These are phyloP conservation scores for Anoplius nigerrimus DNA, from an alignment of 2,888 invertebrate species.

Conservation along the genomic window DNA sequence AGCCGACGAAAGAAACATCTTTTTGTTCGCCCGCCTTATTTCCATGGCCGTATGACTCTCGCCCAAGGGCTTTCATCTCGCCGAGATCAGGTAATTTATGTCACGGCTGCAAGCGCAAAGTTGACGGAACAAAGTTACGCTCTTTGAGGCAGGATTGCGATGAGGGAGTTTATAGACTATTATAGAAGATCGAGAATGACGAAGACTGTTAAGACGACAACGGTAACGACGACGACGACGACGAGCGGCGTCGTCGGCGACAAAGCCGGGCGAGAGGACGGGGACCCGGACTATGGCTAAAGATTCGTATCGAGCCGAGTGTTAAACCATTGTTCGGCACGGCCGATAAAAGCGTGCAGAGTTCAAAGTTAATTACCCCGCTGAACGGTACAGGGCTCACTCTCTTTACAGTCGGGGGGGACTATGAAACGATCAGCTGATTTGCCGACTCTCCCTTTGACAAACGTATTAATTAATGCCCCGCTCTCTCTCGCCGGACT, in stretches of 20 bases:
- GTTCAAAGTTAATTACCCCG: conserved; percentile 53
- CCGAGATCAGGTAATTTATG: conserved; percentile 37
- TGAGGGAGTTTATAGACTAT: conserved; percentile 39
- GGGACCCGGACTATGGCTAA: neutral
- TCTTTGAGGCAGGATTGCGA: conserved; percentile 29
- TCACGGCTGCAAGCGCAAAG: conserved; percentile 17
- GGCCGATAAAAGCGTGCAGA: conserved; percentile 29
- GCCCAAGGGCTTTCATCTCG: neutral
- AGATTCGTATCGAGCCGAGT: conserved; percentile 1
- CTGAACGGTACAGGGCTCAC: conserved; percentile 50
- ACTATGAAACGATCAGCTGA: conserved; percentile 42
- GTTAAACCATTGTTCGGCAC: conserved; percentile 10
- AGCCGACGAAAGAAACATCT: conserved; percentile 22
- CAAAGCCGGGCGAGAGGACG: no score
- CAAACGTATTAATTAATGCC: conserved; percentile 56
- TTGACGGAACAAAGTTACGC: conserved; percentile 38
- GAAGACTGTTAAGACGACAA: conserved; percentile 17
- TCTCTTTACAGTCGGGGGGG: conserved; percentile 51
- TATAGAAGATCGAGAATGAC: conserved; percentile 13
- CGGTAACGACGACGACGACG: conserved; percentile 25
- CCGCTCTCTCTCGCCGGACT: conserved; percentile 8
- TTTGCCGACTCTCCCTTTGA: conserved; percentile 31
- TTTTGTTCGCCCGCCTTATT: conserved; percentile 40
- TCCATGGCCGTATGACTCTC: conserved; percentile 6
- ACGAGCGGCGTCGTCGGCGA: no score